Base-by-base conservation (phyloP, 2,888 invertebrate species). In the Tillus elongatus region DNA sequence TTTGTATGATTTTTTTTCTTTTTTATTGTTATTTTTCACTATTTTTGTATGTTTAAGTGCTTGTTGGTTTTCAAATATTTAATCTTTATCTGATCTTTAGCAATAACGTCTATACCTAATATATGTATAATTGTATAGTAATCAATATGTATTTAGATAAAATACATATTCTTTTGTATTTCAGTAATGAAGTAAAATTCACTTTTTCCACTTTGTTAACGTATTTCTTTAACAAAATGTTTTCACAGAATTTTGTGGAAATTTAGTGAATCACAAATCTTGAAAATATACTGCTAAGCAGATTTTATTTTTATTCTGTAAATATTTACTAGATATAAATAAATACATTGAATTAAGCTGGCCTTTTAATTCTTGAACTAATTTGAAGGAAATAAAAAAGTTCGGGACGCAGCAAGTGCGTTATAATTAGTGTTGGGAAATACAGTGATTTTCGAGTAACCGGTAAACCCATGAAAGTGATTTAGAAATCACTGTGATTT, bases 271-370 rank as follows among this genome's bases (percentile, higher is more conserved):
- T 46, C 43, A 45, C 49, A 50, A 45, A 49, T 49, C 44, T 45
- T 42, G 48, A 47, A 51, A 53, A 49, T n/a, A n/a, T 52, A 57
- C 61, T 60, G 61, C 62, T 60, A 60, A 60, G 61, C 62, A 62
- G 61, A 57, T 59, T 57, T 57, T 62, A 61, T 63, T 62, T 61
- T 60, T 63, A 61, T 61, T 61, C 54, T 64, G 64, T 64, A 64
- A 54, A 64, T 64, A 64, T 60, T 60, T 57, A 58, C 59, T 62
- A 63, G 60, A 57, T 60, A 57, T 58, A 62, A 57, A 61, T 61
- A 62, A 60, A 61, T 54, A 48, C 52, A 56, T 29, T 29, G 6
- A 29, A 29, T 8, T 6, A 46, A 40, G 24, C n/a, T 19, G 6
- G 24, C n/a, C 6, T n/a, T 19, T 19, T 6, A 19, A 19, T n/a